Evolutionary conservation across 2,888 invertebrate genomes (phyloP), one percentile per base, ranked within the genome.

Genomic region (Hemaris fuciformis): DNA sequence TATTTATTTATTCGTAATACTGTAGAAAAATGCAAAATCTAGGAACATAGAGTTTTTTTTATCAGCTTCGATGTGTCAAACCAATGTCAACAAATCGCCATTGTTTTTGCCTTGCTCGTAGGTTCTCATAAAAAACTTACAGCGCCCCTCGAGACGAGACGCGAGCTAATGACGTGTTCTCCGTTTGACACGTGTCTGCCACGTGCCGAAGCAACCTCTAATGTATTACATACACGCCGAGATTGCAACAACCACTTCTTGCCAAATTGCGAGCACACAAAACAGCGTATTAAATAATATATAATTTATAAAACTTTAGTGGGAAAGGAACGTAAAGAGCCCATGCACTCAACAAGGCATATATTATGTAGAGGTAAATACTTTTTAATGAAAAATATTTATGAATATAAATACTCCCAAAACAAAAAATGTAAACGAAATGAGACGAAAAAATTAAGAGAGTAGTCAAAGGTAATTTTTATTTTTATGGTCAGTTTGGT

Each of bases 141-240:
- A 79, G 72, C 72, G 72, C 74, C 89, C 82, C 88, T 63, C 60
- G 84, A 82, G 87, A 82, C 78, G 74, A 74, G 77, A 81, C 75
- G 78, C 70, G 75, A 74, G 88, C 89, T 91, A 91, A 91, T 90
- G 91, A 89, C 88, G 81, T 86, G 85, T 84, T 80, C 88, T 84
- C 73, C 74, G 72, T 65, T 62, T 46, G 85, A 77, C 91, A 85
- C 91, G 91, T 84, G 91, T 66, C 84, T 57, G 80, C 63, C 91
- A 86, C 91, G 91, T 83, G 91, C 62, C 84, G 65, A 72, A 75
- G 79, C 78, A 84, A 81, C 85, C 83, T 80, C 79, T 79, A 84
- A 81, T 81, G 76, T 71, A 70, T 66, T 71, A 69, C 71, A n/a
- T n/a, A n/a, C n/a, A n/a, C n/a, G 64, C 66, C 57, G 61, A 69